Evolutionary conservation across 2,888 invertebrate genomes (phyloP), one percentile per base, ranked within the genome.

Genomic region (Tribolium freemani): DNA sequence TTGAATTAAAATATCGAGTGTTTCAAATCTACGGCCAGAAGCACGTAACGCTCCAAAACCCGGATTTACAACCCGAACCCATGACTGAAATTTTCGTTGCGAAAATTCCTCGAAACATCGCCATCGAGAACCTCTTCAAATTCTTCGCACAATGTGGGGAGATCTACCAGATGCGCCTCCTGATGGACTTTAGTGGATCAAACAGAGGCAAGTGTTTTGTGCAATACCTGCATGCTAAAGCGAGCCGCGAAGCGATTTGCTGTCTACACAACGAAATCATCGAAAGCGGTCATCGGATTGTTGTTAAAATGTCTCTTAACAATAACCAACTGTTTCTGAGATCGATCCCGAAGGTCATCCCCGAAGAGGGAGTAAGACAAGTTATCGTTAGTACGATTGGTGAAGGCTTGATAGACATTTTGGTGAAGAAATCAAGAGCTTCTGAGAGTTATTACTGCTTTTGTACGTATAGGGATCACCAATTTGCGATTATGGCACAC

Each of bases 171-270:
- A 86, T 95, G 77, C 87, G 96, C 0, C 86, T 95, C 2, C 93
- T 95, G 93, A 92, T 95, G 90, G 93, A 93, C 78, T 93, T 93
- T 81, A 91, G 91, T 0, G 94, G 94, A 0, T 89, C 89, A 0
- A 95, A 93, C 80, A 87, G 94, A 1, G 95, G 95, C 0, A 70
- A 38, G 20, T 93, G 92, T 1, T 96, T 94, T 84, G 92, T 93
- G 0, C 90, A 90, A 46, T 91, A 87, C 78, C 87, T 89, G 0
- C 87, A 87, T 60, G 84, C 87, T 11, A 82, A 84, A 2, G 90
- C 91, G 5, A 94, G 95, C 0, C 87, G 87, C 58, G 86, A 84
- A 38, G 94, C 94, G 0, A 90, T 93, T 11, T 85, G 87, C 60
- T 86, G 89, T 53, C 85, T 95, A 44, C 91, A 95, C 83, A 90